phyloP scores from a whole-genome alignment of 2,797 vertebrate species.

The Emys orbicularis region DNA sequence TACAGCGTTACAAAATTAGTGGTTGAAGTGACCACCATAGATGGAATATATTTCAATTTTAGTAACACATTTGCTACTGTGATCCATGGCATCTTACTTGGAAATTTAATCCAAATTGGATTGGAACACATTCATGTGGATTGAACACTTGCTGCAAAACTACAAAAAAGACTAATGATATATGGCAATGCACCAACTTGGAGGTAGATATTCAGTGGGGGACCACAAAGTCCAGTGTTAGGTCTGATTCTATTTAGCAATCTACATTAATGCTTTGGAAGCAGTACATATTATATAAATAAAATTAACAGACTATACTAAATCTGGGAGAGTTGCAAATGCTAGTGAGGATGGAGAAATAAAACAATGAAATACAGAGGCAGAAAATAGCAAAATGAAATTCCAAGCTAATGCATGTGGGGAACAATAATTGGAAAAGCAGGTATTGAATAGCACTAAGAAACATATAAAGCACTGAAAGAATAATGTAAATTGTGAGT shows the following conservation, averaged over 20 bases:
- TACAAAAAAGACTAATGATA: background rate
- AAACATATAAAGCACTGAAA: background rate
- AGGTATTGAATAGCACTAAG: background rate
- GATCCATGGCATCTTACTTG: background rate
- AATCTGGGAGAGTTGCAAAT: background rate
- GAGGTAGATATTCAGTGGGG: background rate
- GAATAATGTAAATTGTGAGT: background rate
- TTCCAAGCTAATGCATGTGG: background rate
- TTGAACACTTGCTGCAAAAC: background rate
- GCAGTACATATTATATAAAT: background rate
- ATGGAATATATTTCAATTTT: background rate
- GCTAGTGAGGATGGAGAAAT: background rate
- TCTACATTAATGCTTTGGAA: background rate
- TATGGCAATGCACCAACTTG: background rate
- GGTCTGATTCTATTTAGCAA: background rate
- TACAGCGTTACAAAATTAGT: background rate
- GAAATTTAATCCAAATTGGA: background rate
- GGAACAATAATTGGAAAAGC: background rate
- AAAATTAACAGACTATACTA: background rate
- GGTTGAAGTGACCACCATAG: fast-evolving
- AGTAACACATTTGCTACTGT: background rate
- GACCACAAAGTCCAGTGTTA: fast-evolving
- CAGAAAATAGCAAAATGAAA: background rate
- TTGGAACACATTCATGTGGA: background rate
- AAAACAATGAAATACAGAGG: background rate